phyloP scores from a whole-genome alignment of 2,888 invertebrate genomes.

The Listrodromus nycthemerus region DNA sequence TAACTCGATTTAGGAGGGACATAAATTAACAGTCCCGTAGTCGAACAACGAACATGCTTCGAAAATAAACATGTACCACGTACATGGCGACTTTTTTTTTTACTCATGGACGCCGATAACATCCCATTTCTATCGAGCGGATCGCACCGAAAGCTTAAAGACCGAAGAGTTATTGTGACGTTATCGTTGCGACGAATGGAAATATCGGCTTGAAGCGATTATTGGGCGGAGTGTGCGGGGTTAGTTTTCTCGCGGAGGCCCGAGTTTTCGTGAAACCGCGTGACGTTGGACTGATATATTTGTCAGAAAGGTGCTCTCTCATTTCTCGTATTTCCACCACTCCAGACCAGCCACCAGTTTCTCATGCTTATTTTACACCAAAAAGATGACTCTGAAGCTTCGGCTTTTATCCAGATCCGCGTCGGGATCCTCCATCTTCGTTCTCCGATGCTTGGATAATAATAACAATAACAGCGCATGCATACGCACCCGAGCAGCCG shows the following conservation, averaged over 20 bases:
- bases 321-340: slow-evolving; percentile 66
- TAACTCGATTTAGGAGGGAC: not conserved
- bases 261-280: slow-evolving; percentile 68
- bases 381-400: not conserved
- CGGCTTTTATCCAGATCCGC: slow-evolving; percentile 18
- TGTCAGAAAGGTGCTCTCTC: slow-evolving; percentile 65
- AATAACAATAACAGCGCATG: not conserved
- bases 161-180: not conserved
- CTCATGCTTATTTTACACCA: slow-evolving; percentile 54
- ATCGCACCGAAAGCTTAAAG: slow-evolving; percentile 1
- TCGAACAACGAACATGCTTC: not conserved
- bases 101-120: not conserved
- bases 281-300: slow-evolving; percentile 74
- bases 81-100: slow-evolving; percentile 17
- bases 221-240: not conserved
- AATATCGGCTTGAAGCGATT: not conserved
- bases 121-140: not conserved
- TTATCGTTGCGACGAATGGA: not conserved
- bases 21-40: not conserved
- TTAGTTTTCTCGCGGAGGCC: not conserved
- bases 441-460: not conserved
- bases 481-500: not conserved
- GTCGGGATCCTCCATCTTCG: not conserved
- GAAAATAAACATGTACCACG: slow-evolving; percentile 31
- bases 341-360: slow-evolving; percentile 53